These are phyloP conservation scores for Drepana falcataria DNA, from an alignment of 2,888 invertebrate species.

Conservation along the genomic window DNA sequence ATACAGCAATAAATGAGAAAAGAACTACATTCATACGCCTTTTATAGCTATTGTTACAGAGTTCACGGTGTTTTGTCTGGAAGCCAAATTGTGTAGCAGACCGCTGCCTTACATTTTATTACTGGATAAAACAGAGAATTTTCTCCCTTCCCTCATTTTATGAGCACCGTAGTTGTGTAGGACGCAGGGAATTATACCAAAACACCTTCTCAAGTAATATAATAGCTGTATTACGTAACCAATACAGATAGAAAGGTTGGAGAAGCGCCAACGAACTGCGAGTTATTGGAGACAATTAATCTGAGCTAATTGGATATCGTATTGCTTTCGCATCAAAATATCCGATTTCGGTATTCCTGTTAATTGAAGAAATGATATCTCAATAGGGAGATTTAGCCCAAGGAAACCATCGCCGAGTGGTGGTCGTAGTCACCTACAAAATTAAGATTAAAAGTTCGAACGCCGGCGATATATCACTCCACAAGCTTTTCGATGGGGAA, in stretches of 20 bases:
- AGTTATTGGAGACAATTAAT: not conserved
- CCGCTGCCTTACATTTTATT: constrained; percentile 48
- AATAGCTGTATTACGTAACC: not conserved
- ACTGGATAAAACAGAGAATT: constrained; percentile 51
- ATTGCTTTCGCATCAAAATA: not conserved
- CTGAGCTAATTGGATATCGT: not conserved
- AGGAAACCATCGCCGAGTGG: no score
- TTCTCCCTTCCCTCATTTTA: constrained; percentile 36
- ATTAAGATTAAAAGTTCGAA: no score
- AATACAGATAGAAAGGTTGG: not conserved
- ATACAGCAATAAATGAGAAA: constrained; percentile 5
- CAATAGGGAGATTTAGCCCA: not conserved
- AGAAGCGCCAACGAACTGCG: not conserved
- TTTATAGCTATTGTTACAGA: constrained; percentile 32
- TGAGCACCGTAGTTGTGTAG: constrained; percentile 24
- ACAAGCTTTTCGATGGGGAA: no score
- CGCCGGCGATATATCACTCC: no score
- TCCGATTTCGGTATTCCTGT: not conserved
- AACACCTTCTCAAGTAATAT: not conserved
- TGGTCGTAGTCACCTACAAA: no score
- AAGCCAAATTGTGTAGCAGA: constrained; percentile 45
- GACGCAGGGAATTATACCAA: not conserved
- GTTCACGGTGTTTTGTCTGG: constrained; percentile 40
- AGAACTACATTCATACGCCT: constrained; percentile 29
- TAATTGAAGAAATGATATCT: not conserved